A percentile compares a stretch with the other conserved stretches of the same genome.
phyloP scores from a whole-genome alignment of 2,797 vertebrate genomes.

The Lagocephalus sceleratus region DNA sequence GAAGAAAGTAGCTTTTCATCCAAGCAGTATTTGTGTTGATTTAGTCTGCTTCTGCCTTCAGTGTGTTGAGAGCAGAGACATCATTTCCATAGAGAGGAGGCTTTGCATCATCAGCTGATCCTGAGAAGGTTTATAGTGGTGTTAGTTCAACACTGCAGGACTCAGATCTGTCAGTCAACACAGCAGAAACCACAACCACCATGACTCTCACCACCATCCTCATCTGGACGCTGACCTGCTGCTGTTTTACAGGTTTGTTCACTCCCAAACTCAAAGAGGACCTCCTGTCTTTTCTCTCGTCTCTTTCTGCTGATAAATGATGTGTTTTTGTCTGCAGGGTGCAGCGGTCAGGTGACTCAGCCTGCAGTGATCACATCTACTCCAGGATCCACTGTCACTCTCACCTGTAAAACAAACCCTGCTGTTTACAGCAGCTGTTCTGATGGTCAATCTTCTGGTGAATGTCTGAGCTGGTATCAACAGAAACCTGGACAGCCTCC shows the following conservation, averaged over 20 bases:
- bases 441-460: no score
- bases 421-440: no score
- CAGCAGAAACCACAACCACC: conserved; percentile 35
- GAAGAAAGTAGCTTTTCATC: not conserved
- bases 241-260: conserved; percentile 4
- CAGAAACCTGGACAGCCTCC: no score
- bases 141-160: conserved; percentile 37
- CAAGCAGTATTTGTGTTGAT: not conserved
- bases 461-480: no score
- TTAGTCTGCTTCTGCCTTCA: not conserved
- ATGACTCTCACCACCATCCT: conserved; percentile 56
- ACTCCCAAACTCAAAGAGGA: not conserved
- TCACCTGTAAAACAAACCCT: no score
- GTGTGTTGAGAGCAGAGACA: conserved; percentile 7
- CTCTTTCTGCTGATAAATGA: no score
- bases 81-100: conserved; percentile 46
- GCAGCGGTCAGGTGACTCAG: not conserved
- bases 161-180: conserved; percentile 41
- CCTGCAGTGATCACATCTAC: not conserved
- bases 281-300: no score
- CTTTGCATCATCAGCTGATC: conserved; percentile 56
- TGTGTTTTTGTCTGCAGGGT: not conserved
- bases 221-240: conserved; percentile 53
- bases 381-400: conserved; percentile 1
- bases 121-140: conserved; percentile 53